Evolutionary conservation across 1,140 invertebrate genomes (phyloP), one percentile per base, ranked within the genome.

Genomic region (Catajapyx aquilonaris): DNA sequence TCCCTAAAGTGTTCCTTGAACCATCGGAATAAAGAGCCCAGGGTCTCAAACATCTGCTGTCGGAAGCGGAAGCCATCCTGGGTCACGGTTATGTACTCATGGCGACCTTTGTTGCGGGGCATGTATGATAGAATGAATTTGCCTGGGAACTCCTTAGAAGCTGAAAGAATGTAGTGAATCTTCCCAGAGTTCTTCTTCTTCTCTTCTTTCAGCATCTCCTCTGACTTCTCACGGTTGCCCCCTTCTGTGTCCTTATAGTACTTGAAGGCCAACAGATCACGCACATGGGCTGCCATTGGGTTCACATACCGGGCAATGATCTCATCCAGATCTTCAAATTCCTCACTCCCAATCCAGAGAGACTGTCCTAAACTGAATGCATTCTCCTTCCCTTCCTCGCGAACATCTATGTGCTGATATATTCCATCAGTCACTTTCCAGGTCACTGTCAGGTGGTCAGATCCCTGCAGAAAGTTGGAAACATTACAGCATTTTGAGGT

Each of bases 271-370:
- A 93, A 59, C 19, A 98, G 64, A 52, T 98, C 93, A 1, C 87
- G 66, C 1, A 84, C 86, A 52, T 80, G 78, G 0, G 73, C 66
- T 2, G 93, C 90, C 87, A 99, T 94, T 0, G 93, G 94, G 44
- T 83, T 88, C 4, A 99, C 76, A 56, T 94, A 72, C 9, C 91
- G 70, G 0, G 93, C 91, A 23, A 98, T 86, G 32, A 99, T 99
- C 76, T 99, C 94, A 60, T 99, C 94, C 11, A 98, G 59, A 61
- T 98, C 94, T 64, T 99, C 94, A 60, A 91, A 98, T 49, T 93
- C 83, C 49, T 84, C 81, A 37, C 66, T 40, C 37, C 75, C 76
- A 43, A 95, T 94, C 71, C 74, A 80, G 0, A 99, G 59, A 31
- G 75, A 76, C 44, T 75, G 71, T 18, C 95, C 94, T 15, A 99